Base-by-base conservation (phyloP, 1,140 invertebrate species). In the Centruroides vittatus region DNA sequence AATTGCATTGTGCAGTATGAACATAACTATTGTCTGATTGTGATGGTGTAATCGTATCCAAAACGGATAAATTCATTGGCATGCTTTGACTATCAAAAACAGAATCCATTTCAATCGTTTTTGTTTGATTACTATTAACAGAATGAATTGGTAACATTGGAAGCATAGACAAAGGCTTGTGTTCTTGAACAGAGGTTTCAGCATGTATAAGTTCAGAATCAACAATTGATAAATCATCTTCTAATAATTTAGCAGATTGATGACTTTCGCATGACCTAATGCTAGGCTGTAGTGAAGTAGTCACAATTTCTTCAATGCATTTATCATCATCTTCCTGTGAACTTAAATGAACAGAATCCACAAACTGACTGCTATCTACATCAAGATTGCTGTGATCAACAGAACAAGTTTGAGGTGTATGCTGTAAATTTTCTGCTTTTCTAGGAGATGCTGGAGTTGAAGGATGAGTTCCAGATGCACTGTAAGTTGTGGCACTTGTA, bases 401-500 rank as follows among this genome's bases (percentile, higher is more conserved):
- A 47, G 58, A 63, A 41, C 41, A 41, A 6, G 41, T 41, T 47
- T 58, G 62, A 5, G 62, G 60, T 34, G 61, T 59, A 48, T 63
- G 61, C 12, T 63, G 61, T n/a, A 58, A 63, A 10, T 60, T 48
- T 49, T 63, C 62, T 60, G 50, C 55, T n/a, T 63, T 63, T 49
- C 54, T 58, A 50, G 63, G 63, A 49, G 63, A 64, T n/a, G 48
- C 60, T 12, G 63, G 60, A 47, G 59, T 59, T 4, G 63, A 61
- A 34, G 23, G 59, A n/a, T 58, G 59, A 35, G 62, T 64, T 50
- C 59, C 59, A 13, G 62, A 59, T 13, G 63, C 60, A n/a, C 58
- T 60, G 35, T 63, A 63, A 57, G 58, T 60, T 13, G 55, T 58
- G 55, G 59, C 62, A 57, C 60, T 63, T 52, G 60, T 60, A 53